Percentiles rank a stretch among this genome's conserved stretches.
Evolutionary conservation across 2,797 vertebrate species (phyloP).

Genomic region (Okamejei kenojei): DNA sequence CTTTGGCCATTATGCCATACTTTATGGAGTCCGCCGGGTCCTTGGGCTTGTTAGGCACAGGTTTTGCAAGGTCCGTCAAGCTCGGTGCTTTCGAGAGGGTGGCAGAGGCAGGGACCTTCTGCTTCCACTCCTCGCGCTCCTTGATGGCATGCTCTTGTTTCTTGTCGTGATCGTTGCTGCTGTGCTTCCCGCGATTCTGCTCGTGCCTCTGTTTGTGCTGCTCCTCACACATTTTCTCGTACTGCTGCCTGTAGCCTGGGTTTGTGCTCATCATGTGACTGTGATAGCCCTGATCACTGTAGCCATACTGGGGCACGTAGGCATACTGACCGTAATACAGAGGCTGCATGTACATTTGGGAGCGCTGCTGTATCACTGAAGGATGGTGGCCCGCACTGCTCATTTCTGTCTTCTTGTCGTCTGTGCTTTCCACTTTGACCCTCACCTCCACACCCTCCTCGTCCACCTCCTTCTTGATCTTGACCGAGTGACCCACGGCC

Average conservation of each 20-base stretch:
- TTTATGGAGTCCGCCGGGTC: conserved; percentile 74
- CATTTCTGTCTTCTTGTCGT: conserved; percentile 82
- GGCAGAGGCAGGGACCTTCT: conserved; percentile 80
- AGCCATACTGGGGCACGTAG: conserved; percentile 89
- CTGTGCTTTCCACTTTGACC: conserved; percentile 73
- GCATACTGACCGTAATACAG: conserved; percentile 98
- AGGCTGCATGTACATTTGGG: conserved; percentile 97
- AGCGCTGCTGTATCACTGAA: conserved; percentile 91
- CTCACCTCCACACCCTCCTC: conserved; percentile 77
- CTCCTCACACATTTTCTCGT: conserved; percentile 61
- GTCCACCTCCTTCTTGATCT: conserved; percentile 90
- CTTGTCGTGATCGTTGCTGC: conserved; percentile 62
- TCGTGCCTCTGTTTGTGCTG: conserved; percentile 83
- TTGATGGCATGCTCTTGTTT: conserved; percentile 78
- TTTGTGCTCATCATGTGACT: conserved; percentile 88
- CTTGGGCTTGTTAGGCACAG: conserved; percentile 72
- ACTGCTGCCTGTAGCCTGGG: conserved; percentile 85
- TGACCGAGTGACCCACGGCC: conserved; percentile 68
- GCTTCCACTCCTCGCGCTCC: conserved; percentile 95
- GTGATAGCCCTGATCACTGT: conserved; percentile 91
- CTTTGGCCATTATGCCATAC: conserved; percentile 81
- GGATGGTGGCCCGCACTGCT: conserved; percentile 72
- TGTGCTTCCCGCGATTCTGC: conserved; percentile 65
- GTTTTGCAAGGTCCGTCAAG: conserved; percentile 83
- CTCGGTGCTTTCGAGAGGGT: conserved; percentile 85